phyloP scores from a whole-genome alignment of 1,140 invertebrate species.

The Eulimnadia texana region DNA sequence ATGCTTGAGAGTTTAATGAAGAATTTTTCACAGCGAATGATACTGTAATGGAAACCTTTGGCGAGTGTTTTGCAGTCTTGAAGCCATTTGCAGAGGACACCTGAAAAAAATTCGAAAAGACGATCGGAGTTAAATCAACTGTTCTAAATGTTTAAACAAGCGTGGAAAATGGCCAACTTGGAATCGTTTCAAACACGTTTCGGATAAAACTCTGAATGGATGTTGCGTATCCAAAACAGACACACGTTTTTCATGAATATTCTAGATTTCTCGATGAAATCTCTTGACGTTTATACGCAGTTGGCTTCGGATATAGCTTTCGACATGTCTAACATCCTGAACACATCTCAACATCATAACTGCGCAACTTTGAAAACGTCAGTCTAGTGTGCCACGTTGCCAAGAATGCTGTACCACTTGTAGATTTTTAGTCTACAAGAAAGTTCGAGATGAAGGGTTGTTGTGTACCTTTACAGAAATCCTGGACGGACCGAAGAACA shows the following conservation, averaged over 20 bases:
- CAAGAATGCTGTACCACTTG: no score
- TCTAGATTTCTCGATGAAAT: no score
- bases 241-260: no score
- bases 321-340: no score
- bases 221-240: background rate
- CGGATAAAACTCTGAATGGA: background rate
- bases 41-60: background rate
- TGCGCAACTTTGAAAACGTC: no score
- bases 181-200: background rate
- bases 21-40: constrained; percentile 39
- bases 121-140: background rate
- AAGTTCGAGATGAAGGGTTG: no score
- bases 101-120: background rate
- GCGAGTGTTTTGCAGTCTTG: background rate
- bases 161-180: background rate
- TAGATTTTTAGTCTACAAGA: no score
- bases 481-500: constrained; percentile 32
- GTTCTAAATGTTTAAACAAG: no score
- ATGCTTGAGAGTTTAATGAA: constrained; percentile 49
- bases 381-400: no score
- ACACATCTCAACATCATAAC: no score
- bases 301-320: no score
- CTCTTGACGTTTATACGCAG: no score
- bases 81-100: background rate
- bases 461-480: constrained; percentile 30